Conservation (phyloP, 2,113 vertebrate species). For the Antigone vipio region DNA sequence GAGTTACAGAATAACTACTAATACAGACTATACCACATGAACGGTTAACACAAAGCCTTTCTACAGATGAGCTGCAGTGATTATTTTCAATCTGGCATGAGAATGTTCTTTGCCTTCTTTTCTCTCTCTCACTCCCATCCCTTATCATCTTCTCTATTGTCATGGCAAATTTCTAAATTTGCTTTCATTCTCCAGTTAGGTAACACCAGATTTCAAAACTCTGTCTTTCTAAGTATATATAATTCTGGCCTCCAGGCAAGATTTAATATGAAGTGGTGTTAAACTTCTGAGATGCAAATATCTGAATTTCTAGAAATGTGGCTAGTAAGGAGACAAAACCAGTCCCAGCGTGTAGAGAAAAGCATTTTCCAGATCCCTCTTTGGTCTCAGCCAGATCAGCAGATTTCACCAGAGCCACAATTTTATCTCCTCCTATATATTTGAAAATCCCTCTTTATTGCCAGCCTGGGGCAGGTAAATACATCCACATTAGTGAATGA, state of each 20-base stretch:
- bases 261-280: background rate
- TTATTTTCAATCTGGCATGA: background rate
- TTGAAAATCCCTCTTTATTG: background rate
- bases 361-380: background rate
- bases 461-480: background rate
- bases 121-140: background rate
- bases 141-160: background rate
- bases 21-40: background rate
- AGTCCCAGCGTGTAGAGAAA: background rate
- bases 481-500: background rate
- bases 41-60: background rate
- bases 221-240: background rate
- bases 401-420: background rate
- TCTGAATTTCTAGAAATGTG: background rate
- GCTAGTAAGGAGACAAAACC: background rate
- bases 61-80: background rate
- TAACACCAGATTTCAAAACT: slow-evolving; percentile 3
- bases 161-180: slow-evolving; percentile 38
- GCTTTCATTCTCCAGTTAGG: background rate
- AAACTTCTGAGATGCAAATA: background rate
- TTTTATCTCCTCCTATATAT: background rate
- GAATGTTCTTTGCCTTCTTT: background rate
- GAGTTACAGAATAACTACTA: background rate
- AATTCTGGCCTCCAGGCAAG: background rate
- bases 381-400: background rate